Base-by-base conservation (phyloP, 2,888 invertebrate genomes). In the Papilio demoleus region DNA sequence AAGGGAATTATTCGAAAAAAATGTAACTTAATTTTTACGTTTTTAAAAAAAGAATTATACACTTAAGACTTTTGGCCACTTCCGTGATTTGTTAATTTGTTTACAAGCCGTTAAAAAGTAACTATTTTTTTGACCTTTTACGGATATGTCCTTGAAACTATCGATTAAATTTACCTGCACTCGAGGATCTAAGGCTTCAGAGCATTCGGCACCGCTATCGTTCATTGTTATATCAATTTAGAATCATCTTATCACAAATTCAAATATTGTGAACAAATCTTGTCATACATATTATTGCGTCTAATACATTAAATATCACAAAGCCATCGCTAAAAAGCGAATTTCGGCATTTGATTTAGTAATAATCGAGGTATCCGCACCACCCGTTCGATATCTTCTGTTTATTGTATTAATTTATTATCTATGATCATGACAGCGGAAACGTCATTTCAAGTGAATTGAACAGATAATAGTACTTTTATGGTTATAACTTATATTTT, bases 171-270 rank as follows among this genome's bases (percentile, higher is more conserved):
- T 87, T 91, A 95, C 95, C 94, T 97, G 96, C 81, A 97, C 96
- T 86, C 96, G 93, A 68, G 96, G 96, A 93, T 97, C 96, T 82
- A 97, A 95, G 74, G 95, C 94, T 93, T 96, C 96, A 80, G 93
- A 92, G 86, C 92, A 92, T 86, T 94, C 94, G 67, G 92, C 88
- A 71, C 92, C 90, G 90, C 90, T 93, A 87, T 94, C 94, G 85
- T 93, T 94, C 94, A 94, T 94, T 86, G 83, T 92, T 83, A 80
- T 80, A 78, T 88, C 79, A 87, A 77, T 80, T 75, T 70, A 76
- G 76, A 81, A 71, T 70, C 88, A 90, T 92, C 81, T 82, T 88
- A 83, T 70, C 68, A 58, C 68, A 73, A 79, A 72, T 79, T 80
- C 4, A 47, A 47, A 81, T 72, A 77, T 80, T 81, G 73, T 84